phyloP scores from a whole-genome alignment of 2,113 vertebrate genomes.

The Boleophthalmus pectinirostris region DNA sequence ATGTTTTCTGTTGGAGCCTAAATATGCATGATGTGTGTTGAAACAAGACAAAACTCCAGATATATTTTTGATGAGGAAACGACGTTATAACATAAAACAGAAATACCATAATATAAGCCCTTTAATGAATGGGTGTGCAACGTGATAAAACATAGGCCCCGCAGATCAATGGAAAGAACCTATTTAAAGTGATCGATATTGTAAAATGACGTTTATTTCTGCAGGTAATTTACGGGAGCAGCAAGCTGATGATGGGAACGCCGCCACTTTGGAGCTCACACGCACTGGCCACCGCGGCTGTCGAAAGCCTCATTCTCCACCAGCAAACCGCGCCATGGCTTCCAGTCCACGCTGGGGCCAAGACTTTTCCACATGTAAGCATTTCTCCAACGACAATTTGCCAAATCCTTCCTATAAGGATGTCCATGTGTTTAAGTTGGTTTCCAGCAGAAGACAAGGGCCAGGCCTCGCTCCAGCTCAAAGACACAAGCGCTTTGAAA shows the following conservation, averaged over 20 bases:
- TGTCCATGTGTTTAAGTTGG: conserved; percentile 75
- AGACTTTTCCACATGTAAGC: conserved; percentile 75
- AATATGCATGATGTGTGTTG: too few species aligned
- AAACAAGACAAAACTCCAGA: too few species aligned
- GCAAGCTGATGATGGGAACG: conserved; percentile 27
- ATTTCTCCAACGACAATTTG: conserved; percentile 71
- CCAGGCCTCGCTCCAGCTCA: conserved; percentile 38
- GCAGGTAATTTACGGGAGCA: conserved; percentile 53
- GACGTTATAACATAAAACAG: too few species aligned
- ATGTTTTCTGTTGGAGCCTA: too few species aligned
- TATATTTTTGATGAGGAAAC: too few species aligned
- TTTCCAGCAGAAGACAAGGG: conserved; percentile 52
- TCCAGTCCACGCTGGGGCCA: conserved; percentile 64
- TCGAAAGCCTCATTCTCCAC: conserved; percentile 58
- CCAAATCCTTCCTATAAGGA: conserved; percentile 77
- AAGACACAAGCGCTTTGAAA: conserved; percentile 56
- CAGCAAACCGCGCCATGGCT: conserved; percentile 62
- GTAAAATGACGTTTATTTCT: conserved; percentile 65
- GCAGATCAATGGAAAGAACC: conserved; percentile 55
- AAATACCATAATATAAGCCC: too few species aligned
- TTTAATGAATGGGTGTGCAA: neutral
- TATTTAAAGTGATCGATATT: conserved; percentile 61
- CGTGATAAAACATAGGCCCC: conserved; percentile 54
- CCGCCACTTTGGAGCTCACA: conserved; percentile 8
- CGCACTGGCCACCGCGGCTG: conserved; percentile 48